phyloP scores from a whole-genome alignment of 35 echinoderm and acorn worm species.

The Anneissia japonica region DNA sequence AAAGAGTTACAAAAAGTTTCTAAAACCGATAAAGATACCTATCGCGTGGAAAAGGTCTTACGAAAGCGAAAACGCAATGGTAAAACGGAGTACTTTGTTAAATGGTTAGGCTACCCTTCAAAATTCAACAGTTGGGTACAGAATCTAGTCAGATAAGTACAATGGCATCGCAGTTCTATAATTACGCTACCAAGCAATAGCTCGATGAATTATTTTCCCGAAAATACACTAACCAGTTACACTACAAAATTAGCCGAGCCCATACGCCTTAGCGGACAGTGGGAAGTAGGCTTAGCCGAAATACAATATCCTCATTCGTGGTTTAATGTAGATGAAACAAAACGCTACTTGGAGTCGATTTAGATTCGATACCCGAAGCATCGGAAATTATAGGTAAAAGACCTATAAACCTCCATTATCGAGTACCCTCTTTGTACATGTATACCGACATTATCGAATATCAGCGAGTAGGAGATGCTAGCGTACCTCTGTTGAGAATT shows the following conservation, averaged over 20 bases:
- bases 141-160: conserved; percentile 1
- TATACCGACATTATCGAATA: conserved; percentile 55
- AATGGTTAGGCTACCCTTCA: conserved; percentile 61
- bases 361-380: not conserved
- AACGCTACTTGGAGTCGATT: conserved; percentile 6
- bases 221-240: conserved; percentile 38
- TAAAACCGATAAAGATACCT: conserved; percentile 9
- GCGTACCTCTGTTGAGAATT: conserved; percentile 41
- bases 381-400: not conserved
- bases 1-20: conserved; percentile 55
- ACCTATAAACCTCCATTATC: not conserved
- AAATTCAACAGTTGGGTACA: conserved; percentile 74
- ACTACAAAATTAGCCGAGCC: conserved; percentile 44
- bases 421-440: conserved; percentile 25
- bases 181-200: conserved; percentile 35
- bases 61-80: conserved; percentile 16
- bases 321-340: conserved; percentile 35
- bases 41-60: conserved; percentile 65
- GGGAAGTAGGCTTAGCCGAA: conserved; percentile 40
- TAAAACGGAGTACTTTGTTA: conserved; percentile 65
- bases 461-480: conserved; percentile 40
- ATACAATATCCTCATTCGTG: conserved; percentile 29
- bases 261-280: conserved; percentile 1
- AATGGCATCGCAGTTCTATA: conserved; percentile 50
- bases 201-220: conserved; percentile 31